phyloP scores from a whole-genome alignment of 2,888 invertebrate genomes.

The Ecliptopera silaceata region DNA sequence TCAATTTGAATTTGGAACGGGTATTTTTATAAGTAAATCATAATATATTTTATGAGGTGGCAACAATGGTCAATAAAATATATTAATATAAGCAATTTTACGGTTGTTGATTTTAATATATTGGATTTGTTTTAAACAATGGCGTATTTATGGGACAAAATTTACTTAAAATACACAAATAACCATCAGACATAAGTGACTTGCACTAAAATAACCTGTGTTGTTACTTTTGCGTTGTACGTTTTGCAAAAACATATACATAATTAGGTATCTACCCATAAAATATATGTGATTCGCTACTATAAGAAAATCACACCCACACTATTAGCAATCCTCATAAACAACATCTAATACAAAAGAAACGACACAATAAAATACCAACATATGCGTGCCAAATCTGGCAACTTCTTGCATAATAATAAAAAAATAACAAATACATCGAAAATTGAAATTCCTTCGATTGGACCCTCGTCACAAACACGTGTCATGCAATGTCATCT shows the following conservation, averaged over 20 bases:
- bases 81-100: conserved; percentile 58
- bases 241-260: background rate
- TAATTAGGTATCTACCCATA: background rate
- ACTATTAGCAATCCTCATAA: background rate
- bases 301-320: background rate
- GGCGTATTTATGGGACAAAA: no score
- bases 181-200: no score
- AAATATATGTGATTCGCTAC: background rate
- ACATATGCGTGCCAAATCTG: conserved; percentile 63
- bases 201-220: no score
- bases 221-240: no score
- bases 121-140: conserved; percentile 13
- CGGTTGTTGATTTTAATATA: conserved; percentile 24
- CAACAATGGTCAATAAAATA: conserved; percentile 68
- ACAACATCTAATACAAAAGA: conserved; percentile 20
- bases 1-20: conserved; percentile 8
- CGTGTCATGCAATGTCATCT: conserved; percentile 36
- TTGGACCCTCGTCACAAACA: conserved; percentile 55
- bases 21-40: background rate
- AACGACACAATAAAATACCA: conserved; percentile 31
- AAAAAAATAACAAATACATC: conserved; percentile 50
- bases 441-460: conserved; percentile 61
- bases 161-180: no score
- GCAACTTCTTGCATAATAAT: conserved; percentile 45
- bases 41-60: conserved; percentile 39